Base-by-base conservation (phyloP, 2,888 invertebrate species). In the Protodeltote pygarga region DNA sequence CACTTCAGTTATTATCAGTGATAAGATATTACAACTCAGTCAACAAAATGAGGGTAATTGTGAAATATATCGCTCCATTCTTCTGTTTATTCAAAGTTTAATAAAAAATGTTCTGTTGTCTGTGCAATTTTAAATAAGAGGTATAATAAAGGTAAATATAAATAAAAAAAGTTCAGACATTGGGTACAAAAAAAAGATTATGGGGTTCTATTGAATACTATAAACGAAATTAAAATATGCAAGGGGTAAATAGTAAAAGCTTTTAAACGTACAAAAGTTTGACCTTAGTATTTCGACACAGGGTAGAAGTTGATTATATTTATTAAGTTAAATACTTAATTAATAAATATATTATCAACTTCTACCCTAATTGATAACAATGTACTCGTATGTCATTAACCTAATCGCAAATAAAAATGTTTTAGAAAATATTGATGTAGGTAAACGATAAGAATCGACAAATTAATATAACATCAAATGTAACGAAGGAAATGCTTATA, bases 11-110 rank as follows among this genome's bases (percentile, higher is more conserved):
- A 66, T 65, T 59, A 42, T 1, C 10, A 10, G 10, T 37, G 63
- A 66, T 66, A 66, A 63, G 66, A 66, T 61, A 53, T 33, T 8
- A 49, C 17, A 42, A 52, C 11, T 29, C 16, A 15, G 32, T 24
- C 40, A 25, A 16, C 25, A 3, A 8, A 47, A 39, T 51, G 63
- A 53, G 53, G 55, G 53, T 53, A 57, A 20, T 44, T 47, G 29
- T 40, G 16, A 31, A 49, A 45, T 24, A 23, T 23, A 40, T n/a
- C 3, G 6, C 0, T 14, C 8, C 3, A 9, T 25, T 38, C 25
- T 24, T 33, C 1, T 17, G 13, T 17, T 32, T 35, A 29, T n/a
- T 41, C 8, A 3, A n/a, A n/a, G n/a, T n/a, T n/a, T n/a, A n/a
- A n/a, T n/a, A n/a, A n/a, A n/a, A n/a, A n/a, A n/a, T n/a, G n/a